Evolutionary conservation across 2,888 invertebrate genomes (phyloP), one percentile per base, ranked within the genome.

Genomic region (Metalampra italica): DNA sequence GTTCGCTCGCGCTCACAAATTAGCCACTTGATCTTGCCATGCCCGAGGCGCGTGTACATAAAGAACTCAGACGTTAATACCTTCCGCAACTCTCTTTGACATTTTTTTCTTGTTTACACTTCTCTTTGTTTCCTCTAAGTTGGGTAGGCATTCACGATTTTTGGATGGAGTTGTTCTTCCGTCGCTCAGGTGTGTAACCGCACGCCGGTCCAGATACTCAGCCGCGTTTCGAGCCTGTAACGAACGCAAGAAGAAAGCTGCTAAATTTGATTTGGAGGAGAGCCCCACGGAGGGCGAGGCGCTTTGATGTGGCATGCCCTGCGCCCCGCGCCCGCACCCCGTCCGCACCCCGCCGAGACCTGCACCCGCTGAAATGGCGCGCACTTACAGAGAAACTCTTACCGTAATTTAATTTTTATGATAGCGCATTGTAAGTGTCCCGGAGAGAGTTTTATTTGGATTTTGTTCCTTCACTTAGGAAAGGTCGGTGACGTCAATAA

Each of bases 321-420:
- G 52, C 67, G 57, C 64, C 62, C 59, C 66, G 59, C 66, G 65
- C 71, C 66, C 68, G 59, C 60, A 64, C 62, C 68, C 64, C 60
- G 63, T 61, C 60, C 66, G 59, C 66, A 56, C 67, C 62, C 47
- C 56, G 60, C 59, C 32, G 22, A 2, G 22, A 22, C 36, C n/a
- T 11, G 36, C n/a, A n/a, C 67, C 69, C 68, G 62, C 72, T 79
- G 69, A 82, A 84, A 82, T 80, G 82, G 81, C 75, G 82, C 74
- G 79, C 86, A 86, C 86, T 88, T 85, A 82, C 77, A 77, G 69
- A 75, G 79, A 78, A 83, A 82, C 81, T 86, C 80, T 82, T 77
- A 79, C 77, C 72, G 78, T 88, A 85, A 89, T 87, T 87, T 84
- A 85, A 88, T 88, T 89, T 88, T 86, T 86, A 84, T 88, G 83